Conservation (phyloP, 2,797 vertebrate genomes). For the Erpetoichthys calabaricus region DNA sequence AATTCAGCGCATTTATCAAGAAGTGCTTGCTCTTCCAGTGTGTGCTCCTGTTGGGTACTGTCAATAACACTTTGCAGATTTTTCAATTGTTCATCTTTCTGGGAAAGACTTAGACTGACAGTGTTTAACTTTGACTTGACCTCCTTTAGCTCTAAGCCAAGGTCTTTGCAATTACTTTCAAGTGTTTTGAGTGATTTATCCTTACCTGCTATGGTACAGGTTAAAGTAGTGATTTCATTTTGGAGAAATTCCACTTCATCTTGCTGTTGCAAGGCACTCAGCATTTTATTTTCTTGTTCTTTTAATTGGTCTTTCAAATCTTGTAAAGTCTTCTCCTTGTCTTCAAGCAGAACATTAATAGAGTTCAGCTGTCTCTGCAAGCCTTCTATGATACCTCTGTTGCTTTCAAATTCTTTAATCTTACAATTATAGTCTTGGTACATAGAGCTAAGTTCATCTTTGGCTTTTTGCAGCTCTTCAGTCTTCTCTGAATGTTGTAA, state of each 20-base stretch:
- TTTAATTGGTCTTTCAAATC: conserved; percentile 28
- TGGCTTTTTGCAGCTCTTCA: conserved; percentile 31
- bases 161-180: conserved; percentile 23
- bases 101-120: conserved; percentile 22
- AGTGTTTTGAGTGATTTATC: conserved; percentile 25
- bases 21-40: conserved; percentile 25
- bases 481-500: conserved; percentile 44
- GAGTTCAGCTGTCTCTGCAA: conserved; percentile 34
- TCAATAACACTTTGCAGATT: conserved; percentile 18
- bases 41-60: conserved; percentile 20
- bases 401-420: conserved; percentile 32
- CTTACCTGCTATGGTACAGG: conserved; percentile 25
- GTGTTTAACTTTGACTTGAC: conserved; percentile 35
- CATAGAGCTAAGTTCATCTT: conserved; percentile 23
- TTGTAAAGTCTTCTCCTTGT: conserved; percentile 31
- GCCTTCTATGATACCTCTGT: conserved; percentile 18
- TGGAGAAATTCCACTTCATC: conserved; percentile 28
- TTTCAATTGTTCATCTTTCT: conserved; percentile 27
- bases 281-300: conserved; percentile 28
- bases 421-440: conserved; percentile 37
- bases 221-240: conserved; percentile 20
- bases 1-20: conserved; percentile 23
- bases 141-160: conserved; percentile 27
- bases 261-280: conserved; percentile 21
- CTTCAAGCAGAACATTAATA: conserved; percentile 21